phyloP scores from a whole-genome alignment of 92 coral and sea anemone genomes.

The Blastomussa wellsi region DNA sequence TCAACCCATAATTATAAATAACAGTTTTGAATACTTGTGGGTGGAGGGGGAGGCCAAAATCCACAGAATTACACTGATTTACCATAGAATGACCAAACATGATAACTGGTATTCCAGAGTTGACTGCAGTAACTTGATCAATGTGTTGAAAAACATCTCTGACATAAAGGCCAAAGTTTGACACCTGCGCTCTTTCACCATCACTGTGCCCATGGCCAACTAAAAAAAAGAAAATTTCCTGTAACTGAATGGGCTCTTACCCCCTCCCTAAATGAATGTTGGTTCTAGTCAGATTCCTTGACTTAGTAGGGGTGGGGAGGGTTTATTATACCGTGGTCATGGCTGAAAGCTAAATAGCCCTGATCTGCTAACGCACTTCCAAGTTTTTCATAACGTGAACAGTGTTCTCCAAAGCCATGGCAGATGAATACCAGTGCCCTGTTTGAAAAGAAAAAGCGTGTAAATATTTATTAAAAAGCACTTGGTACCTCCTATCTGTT shows the following conservation, averaged over 20 bases:
- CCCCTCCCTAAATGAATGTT: not conserved
- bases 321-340: constrained; percentile 82
- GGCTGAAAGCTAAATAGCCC: constrained; percentile 80
- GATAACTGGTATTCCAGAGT: constrained; percentile 76
- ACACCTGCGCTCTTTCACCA: constrained; percentile 85
- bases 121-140: constrained; percentile 63
- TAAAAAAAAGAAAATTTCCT: constrained; percentile 14
- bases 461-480: no score
- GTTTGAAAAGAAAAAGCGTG: not conserved
- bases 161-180: constrained; percentile 59
- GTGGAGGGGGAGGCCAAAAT: no score
- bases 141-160: constrained; percentile 82
- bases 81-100: constrained; percentile 98
- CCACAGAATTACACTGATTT: not conserved
- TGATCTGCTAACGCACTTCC: constrained; percentile 70
- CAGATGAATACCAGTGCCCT: constrained; percentile 82
- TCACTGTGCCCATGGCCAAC: constrained; percentile 97
- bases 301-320: not conserved
- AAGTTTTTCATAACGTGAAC: constrained; percentile 72
- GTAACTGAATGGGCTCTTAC: not conserved
- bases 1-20: no score
- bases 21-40: no score
- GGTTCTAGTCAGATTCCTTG: not conserved
- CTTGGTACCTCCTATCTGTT: no score
- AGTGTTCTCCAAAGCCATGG: constrained; percentile 95